Conservation (phyloP, 64 coral and sea anemone genomes). For the Pocillopora damicornis region DNA sequence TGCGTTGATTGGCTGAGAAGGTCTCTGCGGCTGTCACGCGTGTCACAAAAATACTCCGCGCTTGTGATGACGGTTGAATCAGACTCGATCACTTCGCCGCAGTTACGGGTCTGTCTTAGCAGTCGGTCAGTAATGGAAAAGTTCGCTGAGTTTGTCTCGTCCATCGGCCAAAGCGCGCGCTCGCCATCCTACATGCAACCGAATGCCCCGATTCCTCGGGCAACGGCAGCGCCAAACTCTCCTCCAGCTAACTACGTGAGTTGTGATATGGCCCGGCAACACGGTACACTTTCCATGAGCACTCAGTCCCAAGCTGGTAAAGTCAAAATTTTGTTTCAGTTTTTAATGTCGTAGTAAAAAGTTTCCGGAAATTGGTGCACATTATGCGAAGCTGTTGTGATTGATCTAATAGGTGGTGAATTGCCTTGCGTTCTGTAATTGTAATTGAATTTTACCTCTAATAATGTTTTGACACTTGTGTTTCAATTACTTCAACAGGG, state of each 20-base stretch:
- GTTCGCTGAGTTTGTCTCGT: constrained; percentile 78
- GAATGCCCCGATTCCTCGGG: constrained; percentile 5
- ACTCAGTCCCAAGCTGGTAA: constrained; percentile 67
- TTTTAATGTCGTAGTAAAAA: constrained; percentile 39
- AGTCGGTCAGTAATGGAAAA: constrained; percentile 79
- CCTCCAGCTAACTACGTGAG: constrained; percentile 48
- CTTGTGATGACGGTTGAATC: constrained; percentile 55
- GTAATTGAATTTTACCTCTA: constrained; percentile 59
- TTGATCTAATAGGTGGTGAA: constrained; percentile 53
- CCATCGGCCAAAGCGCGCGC: constrained; percentile 50
- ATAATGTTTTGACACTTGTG: constrained; percentile 53
- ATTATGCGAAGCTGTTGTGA: constrained; percentile 60
- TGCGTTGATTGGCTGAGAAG: constrained; percentile 34
- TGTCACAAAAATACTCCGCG: constrained; percentile 41
- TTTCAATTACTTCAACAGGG: constrained; percentile 31
- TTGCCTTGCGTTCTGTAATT: constrained; percentile 53
- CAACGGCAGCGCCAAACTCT: constrained; percentile 24
- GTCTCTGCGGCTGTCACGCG: constrained; percentile 32
- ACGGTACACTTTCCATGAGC: neutral
- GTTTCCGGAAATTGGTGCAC: constrained; percentile 52
- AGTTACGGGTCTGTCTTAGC: constrained; percentile 10
- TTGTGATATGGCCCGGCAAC: constrained; percentile 45
- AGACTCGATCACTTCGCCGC: constrained; percentile 9
- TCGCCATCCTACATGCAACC: constrained; percentile 15
- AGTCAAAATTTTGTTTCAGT: constrained; percentile 3